Evolutionary conservation across 1,140 invertebrate genomes (phyloP), one percentile per base, ranked within the genome.

Genomic region (Aphelenchoides avenae): DNA sequence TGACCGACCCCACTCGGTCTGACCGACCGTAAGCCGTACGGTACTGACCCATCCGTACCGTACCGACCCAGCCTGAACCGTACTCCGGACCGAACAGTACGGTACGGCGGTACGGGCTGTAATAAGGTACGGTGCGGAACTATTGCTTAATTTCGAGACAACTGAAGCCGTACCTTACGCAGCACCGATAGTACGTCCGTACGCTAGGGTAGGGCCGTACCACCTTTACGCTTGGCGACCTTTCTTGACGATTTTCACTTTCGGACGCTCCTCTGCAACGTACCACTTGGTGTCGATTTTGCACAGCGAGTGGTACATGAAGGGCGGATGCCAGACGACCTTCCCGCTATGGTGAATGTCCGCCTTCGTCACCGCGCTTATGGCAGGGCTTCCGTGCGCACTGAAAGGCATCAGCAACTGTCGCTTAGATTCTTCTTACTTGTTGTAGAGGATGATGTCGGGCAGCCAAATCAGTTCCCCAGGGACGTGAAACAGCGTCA

Each of bases 381-480:
- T 62, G 27, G 63, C 53, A 9, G 71, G 71, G 47, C 54, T 70
- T 13, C 71, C 73, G 50, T 73, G 61, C 1, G 71, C 71, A 57
- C 54, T 72, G 24, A 51, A 51, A 40, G 5, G 3, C 13, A n/a
- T 15, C 18, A 3, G 37, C 24, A 62, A 33, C 27, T 27, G 33
- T 18, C 13, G 7, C 20, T 26, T 51, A 33, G 24, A 34, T 54
- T 18, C 13, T 7, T 24, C 22, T 5, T 15, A 64, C 6, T 41
- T 64, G 49, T 92, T 92, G 78, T 92, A 93, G 33, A 93, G 84
- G 2, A 92, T 89, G 77, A 93, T 92, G 78, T 93, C 90, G 3
- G 89, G 89, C 50, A 89, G 83, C 89, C 89, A 58, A 20, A 52
- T 57, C 53, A 57, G 29, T 31, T 57, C 41, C n/a, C 64, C 64